These are phyloP conservation scores for Malaclemys terrapin DNA, from an alignment of 2,113 vertebrate species.

Conservation along the genomic window DNA sequence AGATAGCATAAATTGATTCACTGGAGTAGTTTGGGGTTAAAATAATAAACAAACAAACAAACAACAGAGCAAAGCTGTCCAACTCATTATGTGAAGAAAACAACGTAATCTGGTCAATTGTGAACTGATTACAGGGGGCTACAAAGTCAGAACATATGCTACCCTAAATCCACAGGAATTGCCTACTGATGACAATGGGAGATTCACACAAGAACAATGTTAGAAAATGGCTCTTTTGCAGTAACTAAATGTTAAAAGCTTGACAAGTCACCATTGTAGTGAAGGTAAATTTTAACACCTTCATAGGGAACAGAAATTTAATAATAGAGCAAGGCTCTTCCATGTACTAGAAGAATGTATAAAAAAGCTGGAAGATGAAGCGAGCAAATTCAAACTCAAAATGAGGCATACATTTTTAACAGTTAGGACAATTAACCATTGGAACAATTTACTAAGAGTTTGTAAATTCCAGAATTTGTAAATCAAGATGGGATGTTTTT, in stretches of 20 bases:
- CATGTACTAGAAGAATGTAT: neutral
- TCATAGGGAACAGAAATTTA: neutral
- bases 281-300: neutral
- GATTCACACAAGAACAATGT: neutral
- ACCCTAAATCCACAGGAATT: neutral
- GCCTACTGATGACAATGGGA: neutral
- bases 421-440: neutral
- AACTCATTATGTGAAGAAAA: neutral
- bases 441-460: neutral
- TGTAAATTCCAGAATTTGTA: neutral
- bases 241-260: conserved; percentile 11
- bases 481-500: neutral
- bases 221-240: neutral
- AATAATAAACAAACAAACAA: neutral
- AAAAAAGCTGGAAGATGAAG: neutral
- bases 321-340: neutral
- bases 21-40: neutral
- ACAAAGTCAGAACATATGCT: neutral
- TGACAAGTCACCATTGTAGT: neutral
- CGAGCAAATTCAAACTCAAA: neutral
- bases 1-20: neutral
- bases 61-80: neutral
- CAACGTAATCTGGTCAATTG: neutral
- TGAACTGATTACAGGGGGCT: neutral
- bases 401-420: neutral